Evolutionary conservation across 2,113 vertebrate genomes (phyloP), one percentile per base, ranked within the genome.

Genomic region (Probosciger aterrimus): DNA sequence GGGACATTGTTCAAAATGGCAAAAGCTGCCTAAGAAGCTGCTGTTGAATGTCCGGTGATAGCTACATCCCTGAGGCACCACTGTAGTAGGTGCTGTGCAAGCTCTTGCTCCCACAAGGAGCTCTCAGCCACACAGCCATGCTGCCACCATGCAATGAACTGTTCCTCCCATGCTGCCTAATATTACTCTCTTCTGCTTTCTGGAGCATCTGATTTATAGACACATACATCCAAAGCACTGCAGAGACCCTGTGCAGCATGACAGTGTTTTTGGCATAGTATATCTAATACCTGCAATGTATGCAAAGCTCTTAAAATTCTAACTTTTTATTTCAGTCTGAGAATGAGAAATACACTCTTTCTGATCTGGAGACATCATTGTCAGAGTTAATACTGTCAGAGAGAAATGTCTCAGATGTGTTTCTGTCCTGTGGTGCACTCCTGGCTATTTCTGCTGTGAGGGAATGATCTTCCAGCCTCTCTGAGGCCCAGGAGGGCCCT

Each of bases 271-370:
- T 91, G 80, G 43, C 1, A 1, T 30, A 71, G 47, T 92, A 86
- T 68, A 89, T 82, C 60, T 93, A 70, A 41, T 67, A 73, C 60
- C 84, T n/a, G 39, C 60, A 92, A 92, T 47, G 31, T 83, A 93
- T 75, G 83, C 86, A 89, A 78, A 92, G 94, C 86, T 53, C 82
- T 97, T 83, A 92, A 92, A 93, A 75, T 35, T 17, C 37, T 86
- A 81, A 77, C 79, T 84, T 88, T 94, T 89, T 91, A 90, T 93
- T 89, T 91, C 83, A 37, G 39, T 71, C 69, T 79, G 64, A 79
- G 83, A 75, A 75, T 86, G 37, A 84, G 75, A 93, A 82, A 64
- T 91, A 75, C 18, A 71, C 82, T 82, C 73, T 91, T 30, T 84
- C 91, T 71, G 83, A 41, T 50, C 30, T 64, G 57, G 35, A 25